Evolutionary conservation across 2,888 invertebrate genomes (phyloP).

Genomic region (Lochmaea crataegi): DNA sequence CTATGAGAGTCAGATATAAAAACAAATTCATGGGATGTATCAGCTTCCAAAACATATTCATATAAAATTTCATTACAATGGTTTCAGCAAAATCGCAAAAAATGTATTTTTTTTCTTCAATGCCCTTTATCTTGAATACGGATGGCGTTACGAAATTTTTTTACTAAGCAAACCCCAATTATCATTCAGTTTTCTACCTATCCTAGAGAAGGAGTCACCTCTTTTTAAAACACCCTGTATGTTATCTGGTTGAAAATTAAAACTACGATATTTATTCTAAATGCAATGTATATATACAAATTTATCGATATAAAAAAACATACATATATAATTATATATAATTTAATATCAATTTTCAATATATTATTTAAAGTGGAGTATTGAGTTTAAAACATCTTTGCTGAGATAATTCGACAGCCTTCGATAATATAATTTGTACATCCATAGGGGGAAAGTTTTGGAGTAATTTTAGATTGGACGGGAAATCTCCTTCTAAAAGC

Average conservation of each 20-base stretch:
- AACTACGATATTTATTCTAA: not conserved
- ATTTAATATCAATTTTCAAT: not conserved
- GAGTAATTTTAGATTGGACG: slow-evolving; percentile 91
- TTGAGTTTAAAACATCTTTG: slow-evolving; percentile 40
- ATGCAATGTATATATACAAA: not conserved
- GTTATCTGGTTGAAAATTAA: not conserved
- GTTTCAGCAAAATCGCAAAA: no score
- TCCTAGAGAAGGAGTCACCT: no score
- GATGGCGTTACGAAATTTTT: no score
- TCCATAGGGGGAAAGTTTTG: slow-evolving; percentile 94
- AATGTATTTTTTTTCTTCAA: no score
- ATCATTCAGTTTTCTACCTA: no score
- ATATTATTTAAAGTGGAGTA: slow-evolving; percentile 14
- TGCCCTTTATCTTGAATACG: no score
- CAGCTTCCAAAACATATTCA: no score
- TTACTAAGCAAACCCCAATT: no score
- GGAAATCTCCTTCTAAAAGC: slow-evolving; percentile 89
- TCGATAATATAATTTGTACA: slow-evolving; percentile 83
- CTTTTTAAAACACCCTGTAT: no score
- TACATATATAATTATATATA: not conserved
- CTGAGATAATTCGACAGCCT: slow-evolving; percentile 75
- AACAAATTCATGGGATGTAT: no score
- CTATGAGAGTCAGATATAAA: no score
- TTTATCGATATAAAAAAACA: slow-evolving; percentile 9
- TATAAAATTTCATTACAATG: no score